Base-by-base conservation (phyloP, 2,113 vertebrate genomes). In the Dipodomys ordii region DNA sequence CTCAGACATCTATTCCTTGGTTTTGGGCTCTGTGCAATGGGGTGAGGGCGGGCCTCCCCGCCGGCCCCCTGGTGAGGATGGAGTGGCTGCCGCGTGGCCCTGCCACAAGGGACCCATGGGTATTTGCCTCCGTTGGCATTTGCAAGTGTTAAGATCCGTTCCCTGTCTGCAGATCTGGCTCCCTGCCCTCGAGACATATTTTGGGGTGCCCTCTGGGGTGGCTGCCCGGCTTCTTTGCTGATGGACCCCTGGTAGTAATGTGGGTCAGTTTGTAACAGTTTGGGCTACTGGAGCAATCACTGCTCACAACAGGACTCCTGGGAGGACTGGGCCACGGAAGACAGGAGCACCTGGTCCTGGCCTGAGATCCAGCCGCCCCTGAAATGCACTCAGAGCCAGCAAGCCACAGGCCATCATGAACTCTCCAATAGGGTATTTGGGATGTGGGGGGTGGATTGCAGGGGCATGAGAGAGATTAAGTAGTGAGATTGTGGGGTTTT, bases 311-410 rank as follows among this genome's bases (percentile, higher is more conserved):
- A 0, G 90, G 96, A 87, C 64, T 97, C 97, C 96, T 92, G 2
- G 91, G 88, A 94, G 95, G 95, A 96, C 94, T 91, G 94, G 96
- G 96, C 88, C 44, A 20, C 64, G 96, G 92, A 97, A 94, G 96
- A 95, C 97, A 96, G 7, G 89, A 96, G 92, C 28, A 53, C 96
- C 97, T 96, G 98, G 96, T 98, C 96, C 96, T 97, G 94, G 7
- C 91, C 96, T 84, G 39, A 88, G 68, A 93, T 96, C 49, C 90
- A 91, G 92, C 89, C 96, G 94, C 95, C 92, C 87, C 96, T 97
- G 96, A 95, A 97, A 67, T 93, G 96, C 83, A 95, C 97, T 94
- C 90, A 96, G 57, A 90, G 91, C 91, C 96, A 92, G 91, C 95
- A 97, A 97, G 93, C 97, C 97, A 96, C 97, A 92, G 95, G 95